Conservation (phyloP, 1,140 invertebrate species). For the Heliconius hermathena region DNA sequence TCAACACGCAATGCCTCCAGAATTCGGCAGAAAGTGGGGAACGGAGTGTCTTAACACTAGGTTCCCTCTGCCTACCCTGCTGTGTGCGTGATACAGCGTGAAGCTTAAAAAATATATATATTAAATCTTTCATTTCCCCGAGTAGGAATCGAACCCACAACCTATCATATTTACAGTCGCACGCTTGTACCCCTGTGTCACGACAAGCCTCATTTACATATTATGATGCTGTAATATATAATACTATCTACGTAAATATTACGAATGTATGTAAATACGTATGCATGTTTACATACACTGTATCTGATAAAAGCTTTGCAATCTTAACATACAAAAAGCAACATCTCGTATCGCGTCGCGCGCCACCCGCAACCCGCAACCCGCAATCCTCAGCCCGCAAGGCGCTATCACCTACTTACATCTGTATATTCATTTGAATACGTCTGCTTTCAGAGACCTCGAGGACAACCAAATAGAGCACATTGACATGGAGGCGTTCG, state of each 20-base stretch:
- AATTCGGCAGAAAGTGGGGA: no score
- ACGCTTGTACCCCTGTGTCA: neutral
- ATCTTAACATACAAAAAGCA: neutral
- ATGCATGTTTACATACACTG: neutral
- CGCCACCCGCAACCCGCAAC: no score
- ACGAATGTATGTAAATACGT: neutral
- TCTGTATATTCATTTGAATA: constrained; percentile 20
- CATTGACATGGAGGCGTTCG: constrained; percentile 94
- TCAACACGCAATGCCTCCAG: no score
- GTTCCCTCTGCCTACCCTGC: no score
- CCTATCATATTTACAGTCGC: no score
- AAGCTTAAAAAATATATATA: no score
- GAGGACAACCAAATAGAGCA: constrained; percentile 92
- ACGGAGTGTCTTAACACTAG: no score
- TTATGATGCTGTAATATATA: no score
- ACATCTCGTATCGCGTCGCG: neutral
- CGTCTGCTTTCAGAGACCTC: constrained; percentile 87
- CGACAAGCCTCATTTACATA: neutral
- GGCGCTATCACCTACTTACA: neutral
- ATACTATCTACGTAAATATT: neutral
- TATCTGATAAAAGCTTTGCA: neutral
- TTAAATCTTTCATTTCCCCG: no score
- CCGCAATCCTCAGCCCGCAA: neutral
- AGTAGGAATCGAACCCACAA: no score
- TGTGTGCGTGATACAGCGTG: no score